Evolutionary conservation across 2,113 vertebrate species (phyloP), one percentile per base, ranked within the genome.

Genomic region (Naja naja): DNA sequence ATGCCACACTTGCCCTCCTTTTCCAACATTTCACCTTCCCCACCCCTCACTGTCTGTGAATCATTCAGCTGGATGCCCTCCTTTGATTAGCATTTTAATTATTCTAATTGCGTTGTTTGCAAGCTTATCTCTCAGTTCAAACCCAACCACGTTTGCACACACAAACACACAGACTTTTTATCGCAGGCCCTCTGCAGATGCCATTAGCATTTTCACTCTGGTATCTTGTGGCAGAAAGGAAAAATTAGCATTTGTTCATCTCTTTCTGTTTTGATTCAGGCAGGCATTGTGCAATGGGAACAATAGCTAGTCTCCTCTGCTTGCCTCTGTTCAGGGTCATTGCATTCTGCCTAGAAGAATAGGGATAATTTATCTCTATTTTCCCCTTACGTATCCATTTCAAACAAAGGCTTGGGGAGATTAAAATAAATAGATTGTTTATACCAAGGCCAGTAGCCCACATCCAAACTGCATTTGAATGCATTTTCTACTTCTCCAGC

Each of bases 21-120:
- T 87, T 12, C 87, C 89, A 88, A 95, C 90, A 0, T 74, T 90
- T 93, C 0, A 1, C 92, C 95, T 95, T 93, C 96, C 95, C 95
- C 93, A 95, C 93, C 95, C 92, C 95, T 97, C 96, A 94, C 89
- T 30, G 89, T 47, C 91, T 92, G 91, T 88, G 81, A 97, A 94
- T 92, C 45, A 2, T 93, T 96, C 85, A 90, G 94, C 95, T 96
- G 92, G 95, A 96, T 96, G 95, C 94, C 96, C 97, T 96, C 95
- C 95, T 96, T 97, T 97, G 97, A 97, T 97, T 97, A 97, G 96
- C 96, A 96, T 97, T 97, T 97, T 97, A 97, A 97, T 97, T 97
- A 96, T 97, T 97, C 97, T 97, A 97, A 97, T 97, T 97, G 96
- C 96, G 96, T 97, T 97, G 96, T 97, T 97, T 97, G 96, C 96